Conservation (phyloP, 2,888 invertebrate genomes). For the Drosophila mayaguana region DNA sequence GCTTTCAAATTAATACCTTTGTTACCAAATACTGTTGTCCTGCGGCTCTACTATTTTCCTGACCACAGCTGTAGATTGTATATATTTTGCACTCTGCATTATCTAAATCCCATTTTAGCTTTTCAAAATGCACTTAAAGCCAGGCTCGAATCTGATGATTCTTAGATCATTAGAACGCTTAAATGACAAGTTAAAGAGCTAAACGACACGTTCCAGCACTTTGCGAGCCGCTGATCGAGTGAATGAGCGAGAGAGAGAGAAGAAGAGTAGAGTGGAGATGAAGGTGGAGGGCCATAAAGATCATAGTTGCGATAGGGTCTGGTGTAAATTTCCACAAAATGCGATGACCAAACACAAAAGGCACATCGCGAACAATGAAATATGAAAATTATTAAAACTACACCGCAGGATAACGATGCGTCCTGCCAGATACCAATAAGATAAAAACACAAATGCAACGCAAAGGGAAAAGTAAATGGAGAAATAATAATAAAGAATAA, state of each 20-base stretch:
- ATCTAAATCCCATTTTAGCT: constrained; percentile 7
- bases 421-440: constrained; percentile 53
- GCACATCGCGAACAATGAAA: constrained; percentile 44
- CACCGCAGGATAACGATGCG: constrained; percentile 42
- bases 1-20: not conserved
- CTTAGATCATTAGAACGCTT: constrained; percentile 58
- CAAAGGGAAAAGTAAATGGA: constrained; percentile 20
- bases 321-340: constrained; percentile 77
- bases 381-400: constrained; percentile 78
- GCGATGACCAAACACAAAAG: constrained; percentile 79
- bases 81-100: not conserved
- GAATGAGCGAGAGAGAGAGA: not conserved
- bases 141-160: constrained; percentile 5
- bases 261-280: not conserved
- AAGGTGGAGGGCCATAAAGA: constrained; percentile 37
- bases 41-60: too few species aligned
- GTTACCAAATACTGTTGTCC: too few species aligned
- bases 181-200: constrained; percentile 65
- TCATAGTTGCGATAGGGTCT: constrained; percentile 48
- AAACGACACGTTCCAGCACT: constrained; percentile 72
- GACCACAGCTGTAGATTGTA: too few species aligned
- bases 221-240: constrained; percentile 14
- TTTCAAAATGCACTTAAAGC: constrained; percentile 6
- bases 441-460: constrained; percentile 27
- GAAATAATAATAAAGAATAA: constrained; percentile 44